A percentile compares a stretch with the other conserved stretches of the same genome.
Conservation (phyloP, 2,113 vertebrate species). For the Sphaerodactylus townsendi region DNA sequence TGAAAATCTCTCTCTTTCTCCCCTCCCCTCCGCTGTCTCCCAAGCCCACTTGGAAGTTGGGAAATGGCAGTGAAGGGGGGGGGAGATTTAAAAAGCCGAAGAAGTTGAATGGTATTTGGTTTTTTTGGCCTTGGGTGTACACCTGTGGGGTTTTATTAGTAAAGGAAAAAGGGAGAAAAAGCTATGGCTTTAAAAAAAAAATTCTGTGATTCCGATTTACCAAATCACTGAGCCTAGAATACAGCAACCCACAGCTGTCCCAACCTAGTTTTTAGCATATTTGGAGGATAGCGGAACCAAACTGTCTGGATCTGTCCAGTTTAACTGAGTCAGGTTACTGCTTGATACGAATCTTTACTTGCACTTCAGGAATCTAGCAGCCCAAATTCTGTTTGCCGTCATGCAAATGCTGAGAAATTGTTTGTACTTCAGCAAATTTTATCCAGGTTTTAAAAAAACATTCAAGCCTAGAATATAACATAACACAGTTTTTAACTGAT, state of each 20-base stretch:
- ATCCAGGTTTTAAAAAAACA: constrained; percentile 43
- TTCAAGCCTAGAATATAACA: constrained; percentile 37
- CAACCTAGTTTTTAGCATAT: neutral
- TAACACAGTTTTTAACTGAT: constrained; percentile 30
- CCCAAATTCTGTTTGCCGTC: neutral
- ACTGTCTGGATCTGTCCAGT: neutral
- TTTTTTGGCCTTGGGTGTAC: no score
- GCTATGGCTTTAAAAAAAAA: no score
- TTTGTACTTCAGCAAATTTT: constrained; percentile 29
- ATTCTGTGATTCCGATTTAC: no score
- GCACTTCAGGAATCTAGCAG: neutral
- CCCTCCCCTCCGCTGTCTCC: no score
- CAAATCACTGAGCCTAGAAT: no score
- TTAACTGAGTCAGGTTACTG: neutral
- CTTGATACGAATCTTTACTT: neutral
- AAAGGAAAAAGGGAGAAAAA: no score
- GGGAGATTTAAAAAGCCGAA: no score
- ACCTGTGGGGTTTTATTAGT: no score
- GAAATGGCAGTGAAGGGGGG: no score
- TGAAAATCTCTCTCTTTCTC: no score
- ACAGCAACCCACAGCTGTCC: neutral
- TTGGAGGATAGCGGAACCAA: neutral
- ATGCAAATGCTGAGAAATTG: constrained; percentile 27
- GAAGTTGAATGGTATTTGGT: no score
- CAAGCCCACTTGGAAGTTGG: no score